Percentiles rank a stretch among this genome's conserved stretches.
phyloP scores from a whole-genome alignment of 2,797 vertebrate genomes.

The Epinephelus coioides region DNA sequence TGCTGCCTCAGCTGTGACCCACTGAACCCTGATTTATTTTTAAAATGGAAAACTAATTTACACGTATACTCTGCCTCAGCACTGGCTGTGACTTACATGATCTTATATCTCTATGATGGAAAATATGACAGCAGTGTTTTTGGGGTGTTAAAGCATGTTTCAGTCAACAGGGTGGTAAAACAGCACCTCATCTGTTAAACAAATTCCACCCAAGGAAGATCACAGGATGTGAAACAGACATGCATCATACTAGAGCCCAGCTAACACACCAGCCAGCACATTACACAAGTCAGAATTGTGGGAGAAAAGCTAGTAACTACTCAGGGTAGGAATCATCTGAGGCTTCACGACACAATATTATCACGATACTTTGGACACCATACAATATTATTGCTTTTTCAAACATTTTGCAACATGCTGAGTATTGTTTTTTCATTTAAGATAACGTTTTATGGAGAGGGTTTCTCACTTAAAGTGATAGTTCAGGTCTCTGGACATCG shows the following conservation, averaged over 20 bases:
- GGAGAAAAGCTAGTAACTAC: too few relatives aligned
- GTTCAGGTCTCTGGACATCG: too few relatives aligned
- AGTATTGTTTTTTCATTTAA: too few relatives aligned
- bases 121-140: constrained; percentile 18
- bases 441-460: too few relatives aligned
- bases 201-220: constrained; percentile 6
- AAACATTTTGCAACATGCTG: too few relatives aligned
- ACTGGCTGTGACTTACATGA: neutral
- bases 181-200: neutral
- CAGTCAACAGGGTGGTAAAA: neutral
- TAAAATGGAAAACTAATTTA: constrained; percentile 34
- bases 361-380: too few relatives aligned
- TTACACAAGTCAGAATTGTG: neutral
- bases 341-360: too few relatives aligned
- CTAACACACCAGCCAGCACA: neutral
- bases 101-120: neutral
- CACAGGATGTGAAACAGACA: neutral
- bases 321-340: too few relatives aligned
- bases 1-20: constrained; percentile 27
- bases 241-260: neutral
- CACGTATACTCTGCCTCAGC: neutral
- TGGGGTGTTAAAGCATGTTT: neutral
- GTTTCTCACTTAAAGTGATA: too few relatives aligned
- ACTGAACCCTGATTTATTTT: constrained; percentile 18
- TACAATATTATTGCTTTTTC: too few relatives aligned